Conservation (phyloP, 2,888 invertebrate genomes). For the Drosophila setosimentum region DNA sequence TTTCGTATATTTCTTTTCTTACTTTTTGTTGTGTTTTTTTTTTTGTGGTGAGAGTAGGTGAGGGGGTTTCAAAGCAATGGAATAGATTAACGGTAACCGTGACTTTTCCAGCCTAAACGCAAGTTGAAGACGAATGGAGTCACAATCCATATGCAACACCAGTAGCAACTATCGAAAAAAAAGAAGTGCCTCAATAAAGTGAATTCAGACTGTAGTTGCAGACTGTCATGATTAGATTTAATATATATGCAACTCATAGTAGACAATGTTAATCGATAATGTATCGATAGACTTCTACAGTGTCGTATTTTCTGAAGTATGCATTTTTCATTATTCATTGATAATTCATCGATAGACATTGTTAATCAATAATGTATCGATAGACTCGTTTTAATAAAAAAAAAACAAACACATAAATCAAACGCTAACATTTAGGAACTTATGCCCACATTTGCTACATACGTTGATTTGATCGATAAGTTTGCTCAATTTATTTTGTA, state of each 20-base stretch:
- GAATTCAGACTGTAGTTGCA: background rate
- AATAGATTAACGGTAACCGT: conserved; percentile 14
- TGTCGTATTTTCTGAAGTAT: background rate
- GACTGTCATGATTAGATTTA: background rate
- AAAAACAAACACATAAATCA: background rate
- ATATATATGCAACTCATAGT: background rate
- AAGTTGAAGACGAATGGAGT: conserved; percentile 15
- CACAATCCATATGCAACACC: background rate
- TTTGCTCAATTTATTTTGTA: background rate
- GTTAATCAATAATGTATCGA: background rate
- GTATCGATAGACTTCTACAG: background rate
- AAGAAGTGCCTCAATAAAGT: background rate
- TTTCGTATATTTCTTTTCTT: conserved; percentile 27
- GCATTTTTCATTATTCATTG: no score
- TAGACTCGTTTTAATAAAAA: background rate
- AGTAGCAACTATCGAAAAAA: background rate
- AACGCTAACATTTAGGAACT: background rate
- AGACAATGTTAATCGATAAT: background rate
- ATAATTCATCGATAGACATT: background rate
- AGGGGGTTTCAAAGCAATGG: background rate
- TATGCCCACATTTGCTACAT: background rate
- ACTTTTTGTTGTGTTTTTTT: background rate
- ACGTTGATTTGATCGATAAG: background rate
- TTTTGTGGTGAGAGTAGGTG: accelerated
- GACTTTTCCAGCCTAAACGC: conserved; percentile 16